phyloP scores from a whole-genome alignment of 2,888 invertebrate species.

The Dermolepida albohirtum region DNA sequence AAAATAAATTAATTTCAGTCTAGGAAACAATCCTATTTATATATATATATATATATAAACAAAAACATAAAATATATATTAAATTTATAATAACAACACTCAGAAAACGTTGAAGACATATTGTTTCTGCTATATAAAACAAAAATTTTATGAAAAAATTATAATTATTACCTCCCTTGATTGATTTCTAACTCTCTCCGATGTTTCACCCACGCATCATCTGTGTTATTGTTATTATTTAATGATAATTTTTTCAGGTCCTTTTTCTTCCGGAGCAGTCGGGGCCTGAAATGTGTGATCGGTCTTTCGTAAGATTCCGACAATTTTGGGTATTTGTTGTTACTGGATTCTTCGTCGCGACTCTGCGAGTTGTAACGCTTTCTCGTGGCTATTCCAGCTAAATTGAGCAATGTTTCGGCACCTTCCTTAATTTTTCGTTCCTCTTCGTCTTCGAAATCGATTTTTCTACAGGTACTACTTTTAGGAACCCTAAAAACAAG shows the following conservation, averaged over 20 bases:
- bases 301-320: slow-evolving; percentile 53
- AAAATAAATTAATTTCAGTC: slow-evolving; percentile 54
- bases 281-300: slow-evolving; percentile 58
- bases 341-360: slow-evolving; percentile 39
- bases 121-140: slow-evolving; percentile 43
- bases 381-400: slow-evolving; percentile 71
- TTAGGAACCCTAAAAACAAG: slow-evolving; percentile 47
- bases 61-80: slow-evolving; percentile 60
- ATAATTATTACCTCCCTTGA: slow-evolving; percentile 61
- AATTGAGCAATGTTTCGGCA: slow-evolving; percentile 81
- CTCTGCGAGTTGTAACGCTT: slow-evolving; percentile 55
- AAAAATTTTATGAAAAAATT: slow-evolving; percentile 36
- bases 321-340: slow-evolving; percentile 25
- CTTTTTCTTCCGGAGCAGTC: slow-evolving; percentile 55
- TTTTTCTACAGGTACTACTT: slow-evolving; percentile 57
- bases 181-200: slow-evolving; percentile 60
- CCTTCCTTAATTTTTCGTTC: slow-evolving; percentile 81
- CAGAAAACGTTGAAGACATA: slow-evolving; percentile 42
- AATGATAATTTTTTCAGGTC: slow-evolving; percentile 42
- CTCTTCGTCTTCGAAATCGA: slow-evolving; percentile 71
- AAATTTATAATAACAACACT: slow-evolving; percentile 57
- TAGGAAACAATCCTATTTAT: slow-evolving; percentile 45
- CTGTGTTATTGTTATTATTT: slow-evolving; percentile 54
- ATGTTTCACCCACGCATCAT: slow-evolving; percentile 62
- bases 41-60: slow-evolving; percentile 50